Evolutionary conservation across 1,140 invertebrate genomes (phyloP).

Genomic region (Brachystomella parvula): DNA sequence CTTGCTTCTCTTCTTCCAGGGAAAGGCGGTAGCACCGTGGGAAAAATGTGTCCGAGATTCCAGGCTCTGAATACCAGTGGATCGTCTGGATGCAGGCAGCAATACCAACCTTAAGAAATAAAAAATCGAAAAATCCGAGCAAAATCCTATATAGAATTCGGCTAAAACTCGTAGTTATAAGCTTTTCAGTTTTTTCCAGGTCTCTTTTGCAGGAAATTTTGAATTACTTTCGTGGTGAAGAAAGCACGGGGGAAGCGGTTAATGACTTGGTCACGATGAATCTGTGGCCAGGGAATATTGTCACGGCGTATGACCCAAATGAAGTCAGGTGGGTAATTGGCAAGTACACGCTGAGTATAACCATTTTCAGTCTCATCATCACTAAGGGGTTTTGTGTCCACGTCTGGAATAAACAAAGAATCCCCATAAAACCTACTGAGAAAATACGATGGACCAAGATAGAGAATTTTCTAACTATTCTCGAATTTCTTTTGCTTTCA

Average conservation of each 20-base stretch:
- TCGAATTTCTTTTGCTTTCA: not conserved
- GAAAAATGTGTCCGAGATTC: constrained; percentile 68
- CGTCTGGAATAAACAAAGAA: constrained; percentile 3
- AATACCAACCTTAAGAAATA: constrained; percentile 53
- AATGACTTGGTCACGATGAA: constrained; percentile 52
- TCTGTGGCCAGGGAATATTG: constrained; percentile 57
- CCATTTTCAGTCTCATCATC: constrained; percentile 34
- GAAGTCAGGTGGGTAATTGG: constrained; percentile 60
- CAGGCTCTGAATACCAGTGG: constrained; percentile 79
- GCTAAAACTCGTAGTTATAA: too few relatives aligned
- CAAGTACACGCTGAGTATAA: constrained; percentile 44
- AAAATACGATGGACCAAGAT: not conserved
- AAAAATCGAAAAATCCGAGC: too few relatives aligned
- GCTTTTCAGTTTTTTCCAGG: too few relatives aligned
- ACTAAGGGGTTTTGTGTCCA: constrained; percentile 5
- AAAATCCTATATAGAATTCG: too few relatives aligned
- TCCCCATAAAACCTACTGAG: not conserved
- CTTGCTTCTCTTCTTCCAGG: constrained; percentile 73
- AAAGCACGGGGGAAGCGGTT: constrained; percentile 70
- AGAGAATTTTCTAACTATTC: not conserved
- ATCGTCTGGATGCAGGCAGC: constrained; percentile 73
- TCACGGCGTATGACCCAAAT: constrained; percentile 80
- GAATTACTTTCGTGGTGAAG: constrained; percentile 79
- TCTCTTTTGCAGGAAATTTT: not conserved
- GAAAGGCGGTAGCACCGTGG: constrained; percentile 80